A percentile compares a stretch with the other conserved stretches of the same genome.
Conservation (phyloP, 2,797 vertebrate species). For the Sarcoramphus papa region DNA sequence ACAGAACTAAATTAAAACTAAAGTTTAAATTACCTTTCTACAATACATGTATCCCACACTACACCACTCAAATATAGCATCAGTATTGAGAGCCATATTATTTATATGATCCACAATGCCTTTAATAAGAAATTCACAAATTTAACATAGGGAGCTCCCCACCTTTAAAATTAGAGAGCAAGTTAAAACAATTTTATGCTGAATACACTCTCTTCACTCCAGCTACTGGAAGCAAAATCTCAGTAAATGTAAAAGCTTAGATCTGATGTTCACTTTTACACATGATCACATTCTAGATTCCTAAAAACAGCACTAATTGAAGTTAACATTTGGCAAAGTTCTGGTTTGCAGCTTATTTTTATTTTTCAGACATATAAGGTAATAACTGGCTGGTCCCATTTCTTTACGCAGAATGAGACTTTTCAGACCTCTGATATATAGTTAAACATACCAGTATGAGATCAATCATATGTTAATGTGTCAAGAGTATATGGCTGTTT, state of each 20-base stretch:
- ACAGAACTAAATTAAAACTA: background rate
- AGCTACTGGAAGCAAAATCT: background rate
- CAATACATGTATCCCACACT: background rate
- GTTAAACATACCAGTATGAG: background rate
- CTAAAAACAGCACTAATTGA: background rate
- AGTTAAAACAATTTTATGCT: background rate
- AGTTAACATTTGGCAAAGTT: background rate
- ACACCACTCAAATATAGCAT: background rate
- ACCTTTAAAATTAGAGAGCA: background rate
- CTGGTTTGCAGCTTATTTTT: background rate
- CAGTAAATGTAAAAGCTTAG: background rate
- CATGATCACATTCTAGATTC: background rate
- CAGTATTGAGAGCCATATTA: background rate
- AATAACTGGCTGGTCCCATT: background rate
- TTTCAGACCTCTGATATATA: background rate
- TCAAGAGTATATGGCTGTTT: background rate
- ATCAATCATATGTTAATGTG: background rate
- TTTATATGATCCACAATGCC: background rate
- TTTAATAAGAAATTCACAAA: background rate
- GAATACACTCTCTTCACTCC: background rate
- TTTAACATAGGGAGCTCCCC: background rate
- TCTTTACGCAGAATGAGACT: background rate
- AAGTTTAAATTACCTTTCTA: background rate
- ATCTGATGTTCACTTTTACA: background rate
- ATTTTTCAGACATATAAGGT: background rate